phyloP scores from a whole-genome alignment of 2,113 vertebrate species.

The Sardina pilchardus region DNA sequence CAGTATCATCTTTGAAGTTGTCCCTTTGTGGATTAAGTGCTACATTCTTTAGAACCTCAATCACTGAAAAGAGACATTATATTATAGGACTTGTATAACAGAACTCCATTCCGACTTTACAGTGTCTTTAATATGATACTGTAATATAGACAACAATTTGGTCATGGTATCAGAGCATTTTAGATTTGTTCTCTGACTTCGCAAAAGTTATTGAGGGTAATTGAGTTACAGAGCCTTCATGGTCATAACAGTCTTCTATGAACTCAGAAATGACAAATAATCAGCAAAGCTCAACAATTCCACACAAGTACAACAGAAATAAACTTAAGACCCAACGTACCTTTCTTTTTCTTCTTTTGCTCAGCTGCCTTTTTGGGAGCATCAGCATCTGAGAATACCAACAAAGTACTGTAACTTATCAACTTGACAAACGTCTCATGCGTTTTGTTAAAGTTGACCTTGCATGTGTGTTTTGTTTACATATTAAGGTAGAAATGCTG shows the following conservation, averaged over 20 bases:
- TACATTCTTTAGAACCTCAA: background rate
- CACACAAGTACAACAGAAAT: background rate
- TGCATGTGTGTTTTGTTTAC: background rate
- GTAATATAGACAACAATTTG: background rate
- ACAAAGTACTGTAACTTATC: background rate
- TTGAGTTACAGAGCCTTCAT: too few relatives aligned
- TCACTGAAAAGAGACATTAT: background rate
- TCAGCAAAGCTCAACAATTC: background rate
- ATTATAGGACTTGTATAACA: background rate
- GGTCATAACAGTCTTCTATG: too few relatives aligned
- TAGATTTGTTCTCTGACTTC: too few relatives aligned
- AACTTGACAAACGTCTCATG: background rate
- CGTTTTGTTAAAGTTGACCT: background rate
- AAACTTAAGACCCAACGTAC: background rate
- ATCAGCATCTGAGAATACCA: background rate
- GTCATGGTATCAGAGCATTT: too few relatives aligned
- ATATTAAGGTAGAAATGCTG: background rate
- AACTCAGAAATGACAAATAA: too few relatives aligned
- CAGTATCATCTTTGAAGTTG: background rate
- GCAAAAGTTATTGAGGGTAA: too few relatives aligned
- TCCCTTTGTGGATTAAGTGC: background rate
- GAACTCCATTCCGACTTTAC: background rate
- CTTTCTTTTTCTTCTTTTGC: background rate
- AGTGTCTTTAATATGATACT: background rate
- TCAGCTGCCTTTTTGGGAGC: background rate